Evolutionary conservation across 2,113 vertebrate species (phyloP).

Genomic region (Nicator chloris): DNA sequence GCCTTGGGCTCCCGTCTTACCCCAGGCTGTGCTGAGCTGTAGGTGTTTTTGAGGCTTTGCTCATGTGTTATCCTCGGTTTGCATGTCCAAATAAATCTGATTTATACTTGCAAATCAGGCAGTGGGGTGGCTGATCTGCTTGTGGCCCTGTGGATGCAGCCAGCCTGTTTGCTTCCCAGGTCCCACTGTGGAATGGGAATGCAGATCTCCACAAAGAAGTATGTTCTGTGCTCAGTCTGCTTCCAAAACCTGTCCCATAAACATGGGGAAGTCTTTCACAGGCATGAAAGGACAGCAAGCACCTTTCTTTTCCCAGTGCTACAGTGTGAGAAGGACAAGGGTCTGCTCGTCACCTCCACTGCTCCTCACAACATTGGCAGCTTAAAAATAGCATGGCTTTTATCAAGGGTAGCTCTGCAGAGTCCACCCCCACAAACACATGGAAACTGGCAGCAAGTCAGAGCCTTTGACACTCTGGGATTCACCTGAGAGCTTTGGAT

Average conservation of each 20-base stretch:
- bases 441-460: not conserved
- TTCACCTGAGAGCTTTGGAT: conserved; percentile 4
- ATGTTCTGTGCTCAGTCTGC: not conserved
- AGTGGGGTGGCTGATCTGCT: not conserved
- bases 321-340: not conserved
- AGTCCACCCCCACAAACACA: not conserved
- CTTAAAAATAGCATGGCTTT: not conserved
- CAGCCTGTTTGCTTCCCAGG: not conserved
- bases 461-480: not conserved
- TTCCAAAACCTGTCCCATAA: not conserved
- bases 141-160: not conserved
- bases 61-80: not conserved
- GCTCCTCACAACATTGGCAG: not conserved
- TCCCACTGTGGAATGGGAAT: not conserved
- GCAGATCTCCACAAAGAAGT: not conserved
- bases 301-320: not conserved
- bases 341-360: not conserved
- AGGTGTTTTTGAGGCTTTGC: not conserved
- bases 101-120: conserved; percentile 6
- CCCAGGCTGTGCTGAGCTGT: not conserved
- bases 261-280: not conserved
- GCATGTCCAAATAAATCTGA: not conserved
- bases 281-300: not conserved
- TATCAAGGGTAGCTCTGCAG: not conserved
- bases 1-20: not conserved